These are phyloP conservation scores for Oreonectes daqikongensis DNA, from an alignment of 2,797 vertebrate genomes.

Conservation along the genomic window DNA sequence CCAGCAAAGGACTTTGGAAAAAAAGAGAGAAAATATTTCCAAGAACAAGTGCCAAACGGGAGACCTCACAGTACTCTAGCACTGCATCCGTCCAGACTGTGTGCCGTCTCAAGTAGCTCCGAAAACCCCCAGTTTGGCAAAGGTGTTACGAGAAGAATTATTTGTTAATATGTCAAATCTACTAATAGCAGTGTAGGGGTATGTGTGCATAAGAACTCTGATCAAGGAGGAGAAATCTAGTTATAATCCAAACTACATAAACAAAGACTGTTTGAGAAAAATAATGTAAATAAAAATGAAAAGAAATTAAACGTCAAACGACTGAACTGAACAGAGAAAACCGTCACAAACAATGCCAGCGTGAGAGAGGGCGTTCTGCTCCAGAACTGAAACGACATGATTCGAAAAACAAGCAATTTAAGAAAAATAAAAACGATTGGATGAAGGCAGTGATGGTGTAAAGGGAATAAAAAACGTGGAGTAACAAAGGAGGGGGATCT, in stretches of 20 bases:
- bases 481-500: constrained; percentile 26
- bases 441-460: constrained; percentile 39
- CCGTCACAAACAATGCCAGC: constrained; percentile 77
- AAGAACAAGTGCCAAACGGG: constrained; percentile 53
- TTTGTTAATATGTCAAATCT: constrained; percentile 66
- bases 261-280: constrained; percentile 52
- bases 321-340: constrained; percentile 75
- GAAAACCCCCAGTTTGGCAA: constrained; percentile 68
- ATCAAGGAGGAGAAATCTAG: constrained; percentile 54
- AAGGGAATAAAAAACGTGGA: constrained; percentile 39
- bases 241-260: constrained; percentile 60
- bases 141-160: constrained; percentile 63
- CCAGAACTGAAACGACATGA: constrained; percentile 59
- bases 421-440: constrained; percentile 35
- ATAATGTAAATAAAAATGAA: constrained; percentile 53
- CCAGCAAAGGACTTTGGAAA: constrained; percentile 17
- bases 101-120: constrained; percentile 23
- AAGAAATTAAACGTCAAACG: constrained; percentile 54
- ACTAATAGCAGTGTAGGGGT: constrained; percentile 68
- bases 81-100: constrained; percentile 1
- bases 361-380: constrained; percentile 72
- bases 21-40: constrained; percentile 24
- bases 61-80: constrained; percentile 6
- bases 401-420: constrained; percentile 33
- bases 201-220: constrained; percentile 65